Base-by-base conservation (phyloP, 2,113 vertebrate genomes). In the Apaloderma vittatum region DNA sequence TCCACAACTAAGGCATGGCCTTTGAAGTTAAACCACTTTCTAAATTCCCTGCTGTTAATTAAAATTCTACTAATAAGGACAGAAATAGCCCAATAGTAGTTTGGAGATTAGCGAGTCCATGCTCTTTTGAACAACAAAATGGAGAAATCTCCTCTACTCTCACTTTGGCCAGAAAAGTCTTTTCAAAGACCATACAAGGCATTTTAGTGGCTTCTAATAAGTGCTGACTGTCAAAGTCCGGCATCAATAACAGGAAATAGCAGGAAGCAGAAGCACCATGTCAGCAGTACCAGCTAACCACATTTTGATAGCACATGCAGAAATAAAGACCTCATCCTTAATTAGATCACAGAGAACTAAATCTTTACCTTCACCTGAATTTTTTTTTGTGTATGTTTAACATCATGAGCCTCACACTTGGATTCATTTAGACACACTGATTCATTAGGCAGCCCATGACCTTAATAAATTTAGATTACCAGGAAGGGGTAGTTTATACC, bases 391-490 rank as follows among this genome's bases (percentile, higher is more conserved):
- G 2, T 48, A 14, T 77, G 45, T 57, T 88, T 92, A 90, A 73
- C 51, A 89, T 77, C 54, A 49, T 27, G 36, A 94, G 23, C 45
- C 65, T 87, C 57, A 82, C 27, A 52, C 65, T 91, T 90, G 46
- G 57, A 85, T 91, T 88, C 76, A 72, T 73, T 94, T 87, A 93
- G 79, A 71, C 48, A 82, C 36, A 73, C n/a, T 94, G 85, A 93
- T 85, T 97, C 93, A 96, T 81, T 89, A 94, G 77, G 55, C 1
- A 3, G 89, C 68, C 73, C 43, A 51, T 67, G 89, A 97, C 82
- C 88, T 90, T 92, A 91, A 90, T 82, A 91, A 94, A 95, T 87
- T 87, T 55, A 96, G 93, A 88, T 91, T 92, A 93, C 94, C 92
- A 97, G 92, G 92, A 94, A 97, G 86, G 40, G 40, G 51, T 86